These are phyloP conservation scores for Drosophila tanythrix DNA, from an alignment of 2,888 invertebrate genomes.

Conservation along the genomic window DNA sequence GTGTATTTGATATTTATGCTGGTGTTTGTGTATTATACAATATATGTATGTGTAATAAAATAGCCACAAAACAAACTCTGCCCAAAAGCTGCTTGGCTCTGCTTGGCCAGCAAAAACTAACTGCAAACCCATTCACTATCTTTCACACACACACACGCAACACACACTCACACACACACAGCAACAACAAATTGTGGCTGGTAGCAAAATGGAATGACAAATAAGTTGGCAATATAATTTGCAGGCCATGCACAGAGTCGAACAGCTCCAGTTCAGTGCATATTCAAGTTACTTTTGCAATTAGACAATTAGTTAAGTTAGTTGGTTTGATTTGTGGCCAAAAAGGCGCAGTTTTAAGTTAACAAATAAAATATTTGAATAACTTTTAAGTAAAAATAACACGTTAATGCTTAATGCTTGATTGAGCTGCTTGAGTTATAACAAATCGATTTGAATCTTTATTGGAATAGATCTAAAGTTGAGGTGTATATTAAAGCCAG, in stretches of 20 bases:
- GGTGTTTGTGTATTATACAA: slow-evolving; percentile 65
- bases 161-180: slow-evolving; percentile 20
- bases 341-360: neutral
- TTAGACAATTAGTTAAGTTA: slow-evolving; percentile 21
- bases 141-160: slow-evolving; percentile 24
- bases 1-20: slow-evolving; percentile 62
- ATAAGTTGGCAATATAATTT: slow-evolving; percentile 55
- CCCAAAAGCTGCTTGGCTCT: slow-evolving; percentile 54
- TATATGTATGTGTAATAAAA: slow-evolving; percentile 56
- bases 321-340: neutral
- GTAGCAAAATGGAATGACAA: slow-evolving; percentile 48
- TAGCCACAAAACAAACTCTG: slow-evolving; percentile 75
- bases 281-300: slow-evolving; percentile 9
- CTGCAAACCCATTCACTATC: slow-evolving; percentile 38
- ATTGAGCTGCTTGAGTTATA: neutral
- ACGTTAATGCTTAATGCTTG: neutral
- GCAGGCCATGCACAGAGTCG: slow-evolving; percentile 33
- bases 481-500: neutral
- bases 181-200: slow-evolving; percentile 28
- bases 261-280: slow-evolving; percentile 9
- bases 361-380: neutral
- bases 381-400: too few relatives aligned
- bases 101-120: slow-evolving; percentile 62
- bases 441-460: neutral
- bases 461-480: neutral